Evolutionary conservation across 2,797 vertebrate species (phyloP).

Genomic region (Anisognathus igniventris): DNA sequence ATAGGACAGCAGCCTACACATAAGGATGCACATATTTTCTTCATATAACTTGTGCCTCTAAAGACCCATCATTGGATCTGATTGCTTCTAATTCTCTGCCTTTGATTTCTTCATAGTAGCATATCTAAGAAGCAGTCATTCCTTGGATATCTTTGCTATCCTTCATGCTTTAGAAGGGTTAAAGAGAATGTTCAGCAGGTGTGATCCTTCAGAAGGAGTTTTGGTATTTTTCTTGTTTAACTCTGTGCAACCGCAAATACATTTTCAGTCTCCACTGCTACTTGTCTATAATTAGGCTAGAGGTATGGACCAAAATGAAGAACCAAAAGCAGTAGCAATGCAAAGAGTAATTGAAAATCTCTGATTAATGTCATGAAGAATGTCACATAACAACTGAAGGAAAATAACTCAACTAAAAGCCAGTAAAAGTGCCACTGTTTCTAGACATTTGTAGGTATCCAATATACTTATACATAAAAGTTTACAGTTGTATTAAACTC

Average conservation of each 20-base stretch:
- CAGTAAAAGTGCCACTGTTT: not conserved
- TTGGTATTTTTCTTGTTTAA: not conserved
- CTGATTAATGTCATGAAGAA: not conserved
- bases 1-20: not conserved
- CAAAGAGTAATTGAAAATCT: not conserved
- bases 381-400: not conserved
- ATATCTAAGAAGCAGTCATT: not conserved
- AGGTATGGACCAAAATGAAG: not conserved
- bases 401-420: constrained; percentile 3
- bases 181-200: not conserved
- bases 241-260: not conserved
- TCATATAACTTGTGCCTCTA: not conserved
- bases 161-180: not conserved
- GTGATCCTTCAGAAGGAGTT: not conserved
- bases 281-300: not conserved
- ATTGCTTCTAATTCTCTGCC: not conserved
- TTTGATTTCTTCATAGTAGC: not conserved
- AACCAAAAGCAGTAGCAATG: not conserved
- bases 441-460: not conserved
- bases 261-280: not conserved
- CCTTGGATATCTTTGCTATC: not conserved
- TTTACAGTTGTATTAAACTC: constrained; percentile 34
- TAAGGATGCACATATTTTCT: not conserved
- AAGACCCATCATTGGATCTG: not conserved
- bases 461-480: constrained; percentile 48